Base-by-base conservation (phyloP, 2,113 vertebrate genomes). In the Mastomys natalensis region DNA sequence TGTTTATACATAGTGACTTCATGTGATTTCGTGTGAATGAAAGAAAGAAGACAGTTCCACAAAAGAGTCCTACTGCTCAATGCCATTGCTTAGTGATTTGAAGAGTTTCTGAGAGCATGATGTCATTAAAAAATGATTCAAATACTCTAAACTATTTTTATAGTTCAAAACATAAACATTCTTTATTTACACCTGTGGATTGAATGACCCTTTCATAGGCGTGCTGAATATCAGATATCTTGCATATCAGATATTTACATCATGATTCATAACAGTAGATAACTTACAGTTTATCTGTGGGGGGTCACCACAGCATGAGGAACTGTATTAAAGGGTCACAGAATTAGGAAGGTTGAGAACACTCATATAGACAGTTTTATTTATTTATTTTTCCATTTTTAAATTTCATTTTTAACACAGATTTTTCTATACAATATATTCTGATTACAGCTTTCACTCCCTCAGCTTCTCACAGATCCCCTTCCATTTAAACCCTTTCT, bases 91-190 rank as follows among this genome's bases (percentile, higher is more conserved):
- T 91, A 8, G 31, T 91, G 45, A 53, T 77, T 82, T 78, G 62
- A 96, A 94, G 40, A 34, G 4, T 31, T 82, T 21, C 34, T 53
- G 78, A 86, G 40, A 34, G 85, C 40, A 43, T 10, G 82, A 58
- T 80, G n/a, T 17, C 6, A 81, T 89, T 82, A 91, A 76, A 81
- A 55, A 89, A 31, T 66, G 13, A 91, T 90, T 93, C 82, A 58
- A 0, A 40, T 91, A 60, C 5, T 24, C 16, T 66, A 60, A 58
- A 19, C 26, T 64, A n/a, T 91, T 53, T 60, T 80, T 43, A 55
- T 16, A 10, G 60, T 77, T 95, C 0, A 86, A 89, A 94, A 24
- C 11, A 66, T 87, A 40, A 68, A 45, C 5, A 72, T 88, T 62
- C 31, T 81, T 55, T 19, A 81, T 81, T 29, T 58, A 58, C 51